Evolutionary conservation across 2,113 vertebrate species (phyloP).

Genomic region (Myiozetetes cayanensis): DNA sequence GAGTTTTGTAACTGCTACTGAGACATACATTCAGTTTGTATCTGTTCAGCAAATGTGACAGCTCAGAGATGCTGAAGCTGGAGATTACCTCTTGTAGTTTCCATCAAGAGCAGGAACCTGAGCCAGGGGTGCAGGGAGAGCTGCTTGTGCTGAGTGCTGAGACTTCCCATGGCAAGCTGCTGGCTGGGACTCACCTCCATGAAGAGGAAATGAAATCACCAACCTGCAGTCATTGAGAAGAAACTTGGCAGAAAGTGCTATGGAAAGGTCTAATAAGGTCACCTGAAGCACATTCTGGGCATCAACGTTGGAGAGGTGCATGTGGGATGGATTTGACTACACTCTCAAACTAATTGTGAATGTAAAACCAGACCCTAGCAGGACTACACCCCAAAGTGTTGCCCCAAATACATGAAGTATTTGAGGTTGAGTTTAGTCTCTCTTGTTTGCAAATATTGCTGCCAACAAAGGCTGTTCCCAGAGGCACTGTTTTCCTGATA

Average conservation of each 20-base stretch:
- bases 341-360: not conserved
- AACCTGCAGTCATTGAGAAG: not conserved
- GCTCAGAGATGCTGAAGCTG: not conserved
- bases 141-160: not conserved
- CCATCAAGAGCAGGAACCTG: not conserved
- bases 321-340: not conserved
- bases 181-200: not conserved
- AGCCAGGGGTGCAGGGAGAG: not conserved
- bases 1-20: not conserved
- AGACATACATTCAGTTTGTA: not conserved
- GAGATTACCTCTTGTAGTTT: not conserved
- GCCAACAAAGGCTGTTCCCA: not conserved
- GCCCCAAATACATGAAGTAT: not conserved
- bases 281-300: not conserved
- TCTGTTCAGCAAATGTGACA: not conserved
- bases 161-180: accelerated
- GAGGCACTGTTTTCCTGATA: not conserved
- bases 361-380: not conserved
- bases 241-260: not conserved
- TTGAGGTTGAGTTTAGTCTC: not conserved
- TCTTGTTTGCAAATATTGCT: not conserved
- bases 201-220: slow-evolving; percentile 7
- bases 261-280: not conserved
- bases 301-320: accelerated
- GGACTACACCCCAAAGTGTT: not conserved